phyloP scores from a whole-genome alignment of 2,113 vertebrate species.

The Eulacestoma nigropectus region DNA sequence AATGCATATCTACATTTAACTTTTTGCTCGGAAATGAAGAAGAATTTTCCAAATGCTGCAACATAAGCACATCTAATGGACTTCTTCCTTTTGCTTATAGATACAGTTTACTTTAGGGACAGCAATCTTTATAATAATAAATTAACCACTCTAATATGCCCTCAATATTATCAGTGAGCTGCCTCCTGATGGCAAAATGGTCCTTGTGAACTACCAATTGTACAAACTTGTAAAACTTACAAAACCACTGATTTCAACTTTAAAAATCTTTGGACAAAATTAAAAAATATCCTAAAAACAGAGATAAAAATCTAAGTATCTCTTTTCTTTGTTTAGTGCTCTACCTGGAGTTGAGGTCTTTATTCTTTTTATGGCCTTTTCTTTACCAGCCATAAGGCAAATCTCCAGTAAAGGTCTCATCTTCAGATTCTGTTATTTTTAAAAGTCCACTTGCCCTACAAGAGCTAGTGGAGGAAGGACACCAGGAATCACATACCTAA shows the following conservation, averaged over 20 bases:
- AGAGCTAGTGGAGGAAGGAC: background rate
- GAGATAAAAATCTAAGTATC: background rate
- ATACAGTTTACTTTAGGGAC: background rate
- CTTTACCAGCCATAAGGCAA: background rate
- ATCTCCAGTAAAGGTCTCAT: background rate
- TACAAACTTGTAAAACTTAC: background rate
- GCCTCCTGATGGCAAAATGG: background rate
- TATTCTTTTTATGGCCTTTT: background rate
- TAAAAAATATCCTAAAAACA: background rate
- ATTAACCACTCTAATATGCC: background rate
- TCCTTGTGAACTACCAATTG: background rate
- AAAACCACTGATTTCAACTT: background rate
- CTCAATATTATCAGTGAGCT: background rate
- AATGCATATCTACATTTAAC: background rate
- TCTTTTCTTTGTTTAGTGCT: background rate
- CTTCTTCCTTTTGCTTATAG: background rate
- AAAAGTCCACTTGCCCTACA: background rate
- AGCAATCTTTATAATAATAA: background rate
- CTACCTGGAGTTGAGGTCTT: background rate
- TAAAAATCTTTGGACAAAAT: background rate
- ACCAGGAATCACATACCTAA: background rate
- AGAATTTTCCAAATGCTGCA: background rate
- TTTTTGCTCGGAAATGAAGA: background rate
- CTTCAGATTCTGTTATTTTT: background rate
- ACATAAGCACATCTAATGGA: background rate